Base-by-base conservation (phyloP, 2,113 vertebrate species). In the Megaleporinus macrocephalus region DNA sequence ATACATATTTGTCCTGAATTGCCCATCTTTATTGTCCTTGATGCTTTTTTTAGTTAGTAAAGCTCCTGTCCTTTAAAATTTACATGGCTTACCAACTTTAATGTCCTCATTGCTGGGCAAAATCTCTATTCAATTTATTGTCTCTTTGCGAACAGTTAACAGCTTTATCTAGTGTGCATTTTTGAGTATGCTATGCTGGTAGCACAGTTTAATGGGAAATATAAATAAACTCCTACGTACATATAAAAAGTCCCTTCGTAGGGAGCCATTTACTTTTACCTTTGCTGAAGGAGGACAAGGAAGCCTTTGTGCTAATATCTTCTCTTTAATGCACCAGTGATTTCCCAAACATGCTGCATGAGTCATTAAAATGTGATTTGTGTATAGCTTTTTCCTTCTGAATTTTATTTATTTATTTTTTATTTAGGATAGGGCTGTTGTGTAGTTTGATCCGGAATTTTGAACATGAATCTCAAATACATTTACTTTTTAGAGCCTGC, bases 251-350 rank as follows among this genome's bases (percentile, higher is more conserved):
- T 91, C 87, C 86, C 30, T 33, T 86, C 89, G 86, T 90, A 91
- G 90, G 91, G 90, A 90, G 90, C 90, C 89, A 92, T 93, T 93
- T 90, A 93, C 91, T 94, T 94, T 91, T 93, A 92, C 90, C 91
- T 91, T 89, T 90, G 89, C 90, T 91, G 72, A 91, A 92, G 93
- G 93, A 93, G 94, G 92, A 94, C 90, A 90, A 88, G 90, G 91
- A 92, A 91, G 92, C 79, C 87, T 90, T 80, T 92, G 86, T 88
- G 86, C 90, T 90, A 92, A 93, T 92, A 94, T 93, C 88, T 87
- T 87, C 90, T 89, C 90, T 92, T 85, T 91, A 89, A 91, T 91
- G 89, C 85, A 89, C 91, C 84, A 76, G 24, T 84, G 83, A 75
- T 75, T 86, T 77, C 68, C 55, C 72, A 73, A 66, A 83, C 74